Evolutionary conservation across 2,888 invertebrate species (phyloP).

Genomic region (Cryptocephalus moraei): DNA sequence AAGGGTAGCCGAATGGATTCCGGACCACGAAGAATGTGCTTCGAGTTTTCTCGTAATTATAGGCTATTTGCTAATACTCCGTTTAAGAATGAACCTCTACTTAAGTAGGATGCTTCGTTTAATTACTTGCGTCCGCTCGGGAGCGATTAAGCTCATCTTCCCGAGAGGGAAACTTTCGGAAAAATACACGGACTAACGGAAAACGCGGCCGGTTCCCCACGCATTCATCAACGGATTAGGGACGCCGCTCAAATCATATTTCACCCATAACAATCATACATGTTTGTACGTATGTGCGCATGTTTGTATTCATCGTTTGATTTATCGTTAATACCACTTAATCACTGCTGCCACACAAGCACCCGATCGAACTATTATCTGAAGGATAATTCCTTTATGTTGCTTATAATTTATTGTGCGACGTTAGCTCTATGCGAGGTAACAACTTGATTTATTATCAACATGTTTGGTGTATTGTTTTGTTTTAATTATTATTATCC

Average conservation of each 20-base stretch:
- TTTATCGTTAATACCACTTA: neutral
- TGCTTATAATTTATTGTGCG: constrained; percentile 15
- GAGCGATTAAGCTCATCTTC: too few relatives aligned
- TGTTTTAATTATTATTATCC: constrained; percentile 8
- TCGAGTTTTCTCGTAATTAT: too few relatives aligned
- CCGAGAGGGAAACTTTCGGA: too few relatives aligned
- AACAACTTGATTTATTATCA: constrained; percentile 12
- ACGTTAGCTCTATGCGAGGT: constrained; percentile 10
- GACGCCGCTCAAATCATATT: too few relatives aligned
- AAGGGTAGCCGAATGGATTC: neutral
- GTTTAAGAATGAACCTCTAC: too few relatives aligned
- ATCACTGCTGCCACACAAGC: constrained; percentile 12
- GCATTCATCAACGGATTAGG: constrained; percentile 15
- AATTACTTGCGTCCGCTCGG: too few relatives aligned
- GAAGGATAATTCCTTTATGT: constrained; percentile 14
- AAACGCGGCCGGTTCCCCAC: neutral
- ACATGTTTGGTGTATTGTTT: constrained; percentile 13
- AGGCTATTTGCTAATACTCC: too few relatives aligned
- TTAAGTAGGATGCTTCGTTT: too few relatives aligned
- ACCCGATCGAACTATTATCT: constrained; percentile 14
- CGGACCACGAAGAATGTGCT: too few relatives aligned
- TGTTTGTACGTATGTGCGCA: neutral
- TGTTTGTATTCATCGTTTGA: neutral
- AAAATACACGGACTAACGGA: too few relatives aligned
- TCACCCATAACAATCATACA: too few relatives aligned